phyloP scores from a whole-genome alignment of 1,140 invertebrate species.

The Triops longicaudatus region DNA sequence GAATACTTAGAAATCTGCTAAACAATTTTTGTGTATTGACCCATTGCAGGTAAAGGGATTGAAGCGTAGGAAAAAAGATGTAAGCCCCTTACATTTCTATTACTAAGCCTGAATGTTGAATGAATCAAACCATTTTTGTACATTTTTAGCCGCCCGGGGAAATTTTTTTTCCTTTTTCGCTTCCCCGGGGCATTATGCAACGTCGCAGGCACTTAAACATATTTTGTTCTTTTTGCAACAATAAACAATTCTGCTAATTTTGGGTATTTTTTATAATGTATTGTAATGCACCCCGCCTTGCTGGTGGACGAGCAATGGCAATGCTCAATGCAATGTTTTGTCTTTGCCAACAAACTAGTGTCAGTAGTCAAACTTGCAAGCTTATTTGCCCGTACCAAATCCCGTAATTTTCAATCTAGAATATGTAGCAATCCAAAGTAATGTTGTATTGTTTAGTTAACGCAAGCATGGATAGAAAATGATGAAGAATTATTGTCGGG shows the following conservation, averaged over 20 bases:
- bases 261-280: not conserved
- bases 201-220: not conserved
- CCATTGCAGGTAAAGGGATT: constrained; percentile 14
- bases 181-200: not conserved
- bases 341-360: not conserved
- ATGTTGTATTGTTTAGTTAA: not conserved
- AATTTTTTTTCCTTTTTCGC: not conserved
- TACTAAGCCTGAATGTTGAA: not conserved
- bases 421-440: not conserved
- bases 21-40: constrained; percentile 6
- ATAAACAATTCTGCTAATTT: not conserved
- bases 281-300: not conserved
- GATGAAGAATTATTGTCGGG: not conserved
- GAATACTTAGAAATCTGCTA: not conserved
- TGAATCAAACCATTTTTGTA: not conserved
- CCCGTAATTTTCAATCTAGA: too few species aligned
- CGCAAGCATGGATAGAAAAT: not conserved
- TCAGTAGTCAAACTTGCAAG: not conserved
- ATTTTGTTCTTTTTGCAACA: not conserved
- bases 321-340: not conserved
- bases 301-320: not conserved
- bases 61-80: constrained; percentile 10
- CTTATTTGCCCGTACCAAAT: not conserved
- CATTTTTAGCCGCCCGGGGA: not conserved
- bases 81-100: constrained; percentile 9